phyloP scores from a whole-genome alignment of 2,888 invertebrate species.

The Cecidostiba fungosa region DNA sequence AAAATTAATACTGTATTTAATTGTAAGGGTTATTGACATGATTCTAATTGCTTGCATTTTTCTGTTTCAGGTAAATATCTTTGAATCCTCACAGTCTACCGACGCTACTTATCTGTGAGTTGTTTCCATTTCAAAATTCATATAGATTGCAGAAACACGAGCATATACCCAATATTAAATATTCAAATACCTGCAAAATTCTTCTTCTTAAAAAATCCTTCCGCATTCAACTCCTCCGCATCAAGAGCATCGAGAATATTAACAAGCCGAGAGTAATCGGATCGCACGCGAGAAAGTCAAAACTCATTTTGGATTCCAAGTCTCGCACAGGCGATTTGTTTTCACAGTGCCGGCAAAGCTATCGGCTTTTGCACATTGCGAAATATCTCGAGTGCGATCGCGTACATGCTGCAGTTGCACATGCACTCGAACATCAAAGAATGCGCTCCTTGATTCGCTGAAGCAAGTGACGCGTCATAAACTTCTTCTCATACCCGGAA shows the following conservation, averaged over 20 bases:
- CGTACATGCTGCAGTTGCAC: neutral
- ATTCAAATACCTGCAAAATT: neutral
- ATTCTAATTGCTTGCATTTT: neutral
- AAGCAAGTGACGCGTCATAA: conserved; percentile 32
- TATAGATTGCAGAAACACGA: neutral
- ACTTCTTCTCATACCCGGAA: conserved; percentile 17
- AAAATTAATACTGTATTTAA: neutral
- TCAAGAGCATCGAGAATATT: neutral
- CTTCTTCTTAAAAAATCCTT: neutral
- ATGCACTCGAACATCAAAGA: conserved; percentile 19
- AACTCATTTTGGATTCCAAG: conserved; percentile 15
- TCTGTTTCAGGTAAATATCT: conserved; percentile 50
- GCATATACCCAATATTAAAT: neutral
- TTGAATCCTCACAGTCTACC: neutral
- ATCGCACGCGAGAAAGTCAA: conserved; percentile 32
- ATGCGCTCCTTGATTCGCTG: conserved; percentile 40
- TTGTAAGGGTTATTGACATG: neutral
- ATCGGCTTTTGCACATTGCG: conserved; percentile 7
- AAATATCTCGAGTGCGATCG: conserved; percentile 46
- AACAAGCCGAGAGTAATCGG: conserved; percentile 1
- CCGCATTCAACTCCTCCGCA: neutral
- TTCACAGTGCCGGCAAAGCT: neutral
- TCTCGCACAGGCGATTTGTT: conserved; percentile 15
- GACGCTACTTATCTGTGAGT: conserved; percentile 21
- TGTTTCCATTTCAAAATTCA: neutral